Evolutionary conservation across 2,797 vertebrate species (phyloP), one percentile per base, ranked within the genome.

Genomic region (Caiman crocodilus): DNA sequence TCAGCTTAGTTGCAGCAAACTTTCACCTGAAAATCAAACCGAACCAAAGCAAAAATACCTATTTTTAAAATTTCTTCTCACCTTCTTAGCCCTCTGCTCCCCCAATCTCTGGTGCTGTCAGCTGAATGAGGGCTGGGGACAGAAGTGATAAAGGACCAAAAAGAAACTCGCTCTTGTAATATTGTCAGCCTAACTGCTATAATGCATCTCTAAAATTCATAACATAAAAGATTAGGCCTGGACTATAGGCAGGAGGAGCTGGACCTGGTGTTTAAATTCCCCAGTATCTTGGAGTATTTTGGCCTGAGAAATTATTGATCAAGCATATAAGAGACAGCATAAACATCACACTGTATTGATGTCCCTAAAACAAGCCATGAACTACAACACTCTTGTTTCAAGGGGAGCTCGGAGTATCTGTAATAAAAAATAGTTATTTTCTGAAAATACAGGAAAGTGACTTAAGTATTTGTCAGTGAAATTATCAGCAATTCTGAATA

Each of bases 11-110:
- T 73, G 15, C 3, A 89, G 82, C 93, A 93, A 95, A 93, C 84
- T 88, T 90, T 82, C 86, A 92, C 73, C 83, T 85, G 94, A 90
- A 88, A 89, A 88, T 85, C 83, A 87, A 96, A 89, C 71, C 90
- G 88, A 95, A 89, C 35, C 25, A 32, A 84, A 94, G 88, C 74
- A 90, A 90, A 94, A 93, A 85, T 76, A 90, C 90, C 76, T 56
- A 2, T 3, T 74, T 80, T 94, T 87, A 50, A 50, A 50, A 50
- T 50, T 11, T 50, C 42, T 50, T 50, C 42, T 50, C 42, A 50
- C 16, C 81, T 92, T 89, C 58, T 86, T 93, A 93, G 93, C 81
- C 56, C 20, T 87, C 71, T 74, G 65, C 69, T 50, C 42, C 42
- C 42, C 42, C 42, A 50, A 10, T 50, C 42, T 50, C 42, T 50